phyloP scores from a whole-genome alignment of 2,888 invertebrate genomes.

The Octodonta nipae region DNA sequence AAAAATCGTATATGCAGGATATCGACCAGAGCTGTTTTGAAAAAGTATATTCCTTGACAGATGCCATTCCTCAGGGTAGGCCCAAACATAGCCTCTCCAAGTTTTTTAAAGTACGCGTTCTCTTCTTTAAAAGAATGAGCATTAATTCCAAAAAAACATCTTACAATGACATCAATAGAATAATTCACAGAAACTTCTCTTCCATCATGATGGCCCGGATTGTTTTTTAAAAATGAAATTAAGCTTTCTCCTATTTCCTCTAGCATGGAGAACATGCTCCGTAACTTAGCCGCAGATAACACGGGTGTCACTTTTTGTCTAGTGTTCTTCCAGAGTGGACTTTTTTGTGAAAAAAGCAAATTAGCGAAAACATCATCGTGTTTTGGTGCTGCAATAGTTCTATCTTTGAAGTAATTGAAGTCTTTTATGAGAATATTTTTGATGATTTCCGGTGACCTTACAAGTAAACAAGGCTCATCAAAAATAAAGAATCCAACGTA shows the following conservation, averaged over 20 bases:
- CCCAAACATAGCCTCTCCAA: conserved; percentile 26
- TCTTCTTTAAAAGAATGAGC: conserved; percentile 27
- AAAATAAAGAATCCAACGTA: conserved; percentile 39
- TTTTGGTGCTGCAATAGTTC: conserved; percentile 29
- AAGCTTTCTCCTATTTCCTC: conserved; percentile 28
- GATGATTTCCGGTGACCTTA: conserved; percentile 36
- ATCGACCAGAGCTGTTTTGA: conserved; percentile 18
- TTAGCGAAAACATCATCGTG: conserved; percentile 33
- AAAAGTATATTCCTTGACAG: conserved; percentile 19
- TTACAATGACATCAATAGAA: conserved; percentile 34
- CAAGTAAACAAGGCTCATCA: conserved; percentile 35
- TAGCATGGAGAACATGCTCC: conserved; percentile 38
- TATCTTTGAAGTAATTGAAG: conserved; percentile 37
- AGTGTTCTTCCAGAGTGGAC: conserved; percentile 40
- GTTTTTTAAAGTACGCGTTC: conserved; percentile 27
- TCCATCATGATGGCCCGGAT: conserved; percentile 13
- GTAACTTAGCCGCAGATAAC: conserved; percentile 43
- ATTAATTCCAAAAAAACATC: conserved; percentile 34
- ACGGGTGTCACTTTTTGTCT: conserved; percentile 40
- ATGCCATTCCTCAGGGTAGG: conserved; percentile 21
- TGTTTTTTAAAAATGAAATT: conserved; percentile 11
- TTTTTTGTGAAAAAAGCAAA: conserved; percentile 34
- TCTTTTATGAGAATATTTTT: conserved; percentile 37
- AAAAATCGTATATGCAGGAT: conserved; percentile 21
- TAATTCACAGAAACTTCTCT: conserved; percentile 27